Percentiles rank a stretch among this genome's conserved stretches.
These are phyloP conservation scores for Stegodyphus mimosarum DNA, from an alignment of 1,140 invertebrate species.

Conservation along the genomic window DNA sequence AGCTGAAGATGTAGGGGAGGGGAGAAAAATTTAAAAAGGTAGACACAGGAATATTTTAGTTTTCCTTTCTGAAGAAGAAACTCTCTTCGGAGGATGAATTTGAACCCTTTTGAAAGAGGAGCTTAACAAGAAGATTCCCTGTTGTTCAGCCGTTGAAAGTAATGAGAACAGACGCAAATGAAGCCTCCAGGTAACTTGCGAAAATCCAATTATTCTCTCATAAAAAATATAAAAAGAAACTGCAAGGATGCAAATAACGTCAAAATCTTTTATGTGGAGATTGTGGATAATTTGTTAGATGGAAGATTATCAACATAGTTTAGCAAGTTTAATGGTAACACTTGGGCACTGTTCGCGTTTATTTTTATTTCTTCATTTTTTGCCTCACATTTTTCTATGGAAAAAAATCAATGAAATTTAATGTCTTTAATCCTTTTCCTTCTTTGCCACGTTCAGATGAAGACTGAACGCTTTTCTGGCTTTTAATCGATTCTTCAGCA, in stretches of 20 bases:
- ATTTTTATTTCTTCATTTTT: too few species aligned
- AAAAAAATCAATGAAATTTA: too few species aligned
- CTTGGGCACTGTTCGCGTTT: neutral
- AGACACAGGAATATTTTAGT: neutral
- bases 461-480: neutral
- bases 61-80: neutral
- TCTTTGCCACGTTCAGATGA: conserved; percentile 12
- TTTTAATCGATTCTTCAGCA: conserved; percentile 33
- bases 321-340: conserved; percentile 50
- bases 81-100: conserved; percentile 22
- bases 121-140: conserved; percentile 23
- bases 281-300: conserved; percentile 52
- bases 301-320: conserved; percentile 51
- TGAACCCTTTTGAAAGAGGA: conserved; percentile 45
- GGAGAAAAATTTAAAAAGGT: neutral
- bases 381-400: too few species aligned
- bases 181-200: conserved; percentile 48
- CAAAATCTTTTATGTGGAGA: conserved; percentile 49
- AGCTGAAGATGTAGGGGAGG: too few species aligned
- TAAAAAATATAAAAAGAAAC: conserved; percentile 39
- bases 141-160: conserved; percentile 20
- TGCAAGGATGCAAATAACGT: conserved; percentile 31
- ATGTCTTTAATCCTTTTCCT: neutral
- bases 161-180: conserved; percentile 55
- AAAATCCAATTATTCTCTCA: conserved; percentile 50